These are phyloP conservation scores for Artemia franciscana DNA, from an alignment of 1,140 invertebrate genomes.

Conservation along the genomic window DNA sequence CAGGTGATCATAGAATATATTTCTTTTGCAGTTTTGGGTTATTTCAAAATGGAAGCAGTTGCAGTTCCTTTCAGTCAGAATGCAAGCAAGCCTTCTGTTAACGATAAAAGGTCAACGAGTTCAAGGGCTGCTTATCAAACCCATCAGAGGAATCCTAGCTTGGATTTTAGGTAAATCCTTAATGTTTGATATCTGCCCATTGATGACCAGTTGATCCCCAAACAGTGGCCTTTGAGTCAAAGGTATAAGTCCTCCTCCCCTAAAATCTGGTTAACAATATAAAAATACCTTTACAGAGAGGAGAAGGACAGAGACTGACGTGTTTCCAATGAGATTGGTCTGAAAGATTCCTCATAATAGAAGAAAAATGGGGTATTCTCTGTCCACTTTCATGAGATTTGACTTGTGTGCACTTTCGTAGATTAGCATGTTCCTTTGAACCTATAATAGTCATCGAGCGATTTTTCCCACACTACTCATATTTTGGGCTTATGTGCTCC, in stretches of 20 bases:
- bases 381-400: too few relatives aligned
- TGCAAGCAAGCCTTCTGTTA: neutral
- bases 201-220: neutral
- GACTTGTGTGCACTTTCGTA: too few relatives aligned
- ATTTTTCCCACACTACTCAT: too few relatives aligned
- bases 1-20: too few relatives aligned
- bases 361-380: too few relatives aligned
- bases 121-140: conserved; percentile 32
- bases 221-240: neutral
- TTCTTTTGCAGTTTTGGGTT: too few relatives aligned
- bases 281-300: neutral
- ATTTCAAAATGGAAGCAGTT: neutral
- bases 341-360: neutral
- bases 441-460: too few relatives aligned
- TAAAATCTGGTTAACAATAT: neutral
- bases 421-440: too few relatives aligned
- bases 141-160: conserved; percentile 48
- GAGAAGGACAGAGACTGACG: neutral
- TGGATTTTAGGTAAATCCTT: conserved; percentile 38
- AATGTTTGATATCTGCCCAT: neutral
- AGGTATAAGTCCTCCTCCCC: too few relatives aligned
- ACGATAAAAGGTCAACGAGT: neutral
- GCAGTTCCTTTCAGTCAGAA: neutral
- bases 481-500: too few relatives aligned
- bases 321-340: neutral